These are phyloP conservation scores for Diuraphis noxia DNA, from an alignment of 1,140 invertebrate genomes.

Conservation along the genomic window DNA sequence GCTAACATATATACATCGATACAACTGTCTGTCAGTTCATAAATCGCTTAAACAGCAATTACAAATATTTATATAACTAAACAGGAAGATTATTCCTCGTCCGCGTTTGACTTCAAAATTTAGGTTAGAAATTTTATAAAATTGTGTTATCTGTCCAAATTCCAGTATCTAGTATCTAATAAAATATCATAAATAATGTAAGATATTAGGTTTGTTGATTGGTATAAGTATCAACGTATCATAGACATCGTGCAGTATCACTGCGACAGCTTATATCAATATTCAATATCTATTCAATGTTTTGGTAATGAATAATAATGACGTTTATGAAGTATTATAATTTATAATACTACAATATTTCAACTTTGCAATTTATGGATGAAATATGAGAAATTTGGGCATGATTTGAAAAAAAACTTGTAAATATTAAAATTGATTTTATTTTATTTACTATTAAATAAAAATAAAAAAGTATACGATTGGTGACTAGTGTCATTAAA, in stretches of 20 bases:
- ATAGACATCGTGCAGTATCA: neutral
- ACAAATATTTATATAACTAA: neutral
- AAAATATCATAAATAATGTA: conserved; percentile 3
- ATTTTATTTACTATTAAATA: neutral
- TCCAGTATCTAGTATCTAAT: neutral
- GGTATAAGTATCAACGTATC: neutral
- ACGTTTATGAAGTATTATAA: neutral
- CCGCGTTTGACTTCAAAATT: neutral
- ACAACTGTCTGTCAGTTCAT: neutral
- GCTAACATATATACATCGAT: too few relatives aligned
- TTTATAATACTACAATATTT: neutral
- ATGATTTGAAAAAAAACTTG: neutral
- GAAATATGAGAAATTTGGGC: neutral
- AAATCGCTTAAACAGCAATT: neutral
- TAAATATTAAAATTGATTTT: too few relatives aligned
- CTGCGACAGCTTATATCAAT: too few relatives aligned
- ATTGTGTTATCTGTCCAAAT: neutral
- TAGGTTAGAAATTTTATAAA: neutral
- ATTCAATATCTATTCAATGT: neutral
- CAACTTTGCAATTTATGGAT: neutral
- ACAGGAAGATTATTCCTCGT: too few relatives aligned
- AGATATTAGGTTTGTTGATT: neutral
- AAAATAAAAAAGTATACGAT: neutral
- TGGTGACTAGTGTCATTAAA: neutral
- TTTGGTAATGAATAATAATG: neutral